Percentiles rank a stretch among this genome's conserved stretches.
These are phyloP conservation scores for Nymphicus hollandicus DNA, from an alignment of 2,113 vertebrate species.

Conservation along the genomic window DNA sequence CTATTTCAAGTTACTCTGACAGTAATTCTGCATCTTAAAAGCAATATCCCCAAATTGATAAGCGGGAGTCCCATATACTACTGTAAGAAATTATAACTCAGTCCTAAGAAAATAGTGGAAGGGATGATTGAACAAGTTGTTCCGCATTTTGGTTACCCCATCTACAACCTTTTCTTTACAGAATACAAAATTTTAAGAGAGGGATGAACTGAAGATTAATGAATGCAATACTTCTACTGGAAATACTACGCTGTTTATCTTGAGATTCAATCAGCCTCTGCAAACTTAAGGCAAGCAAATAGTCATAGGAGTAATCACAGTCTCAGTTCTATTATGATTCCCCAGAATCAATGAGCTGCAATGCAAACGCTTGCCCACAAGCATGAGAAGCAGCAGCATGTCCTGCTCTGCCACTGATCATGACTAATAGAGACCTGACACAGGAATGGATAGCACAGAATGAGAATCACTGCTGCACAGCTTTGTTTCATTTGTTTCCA, in stretches of 20 bases:
- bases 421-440: background rate
- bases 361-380: background rate
- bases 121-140: background rate
- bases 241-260: background rate
- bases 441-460: background rate
- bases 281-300: background rate
- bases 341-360: background rate
- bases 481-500: background rate
- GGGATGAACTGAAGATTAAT: background rate
- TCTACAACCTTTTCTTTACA: background rate
- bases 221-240: background rate
- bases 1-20: background rate
- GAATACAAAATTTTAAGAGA: background rate
- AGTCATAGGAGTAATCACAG: background rate
- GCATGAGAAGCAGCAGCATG: background rate
- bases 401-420: background rate
- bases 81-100: background rate
- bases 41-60: background rate
- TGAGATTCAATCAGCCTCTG: background rate
- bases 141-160: background rate
- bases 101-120: background rate
- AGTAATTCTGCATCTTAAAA: background rate
- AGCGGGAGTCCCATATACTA: accelerated
- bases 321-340: background rate
- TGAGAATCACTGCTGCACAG: background rate